Evolutionary conservation across 2,113 vertebrate species (phyloP), one percentile per base, ranked within the genome.

Genomic region (Apteryx mantelli): DNA sequence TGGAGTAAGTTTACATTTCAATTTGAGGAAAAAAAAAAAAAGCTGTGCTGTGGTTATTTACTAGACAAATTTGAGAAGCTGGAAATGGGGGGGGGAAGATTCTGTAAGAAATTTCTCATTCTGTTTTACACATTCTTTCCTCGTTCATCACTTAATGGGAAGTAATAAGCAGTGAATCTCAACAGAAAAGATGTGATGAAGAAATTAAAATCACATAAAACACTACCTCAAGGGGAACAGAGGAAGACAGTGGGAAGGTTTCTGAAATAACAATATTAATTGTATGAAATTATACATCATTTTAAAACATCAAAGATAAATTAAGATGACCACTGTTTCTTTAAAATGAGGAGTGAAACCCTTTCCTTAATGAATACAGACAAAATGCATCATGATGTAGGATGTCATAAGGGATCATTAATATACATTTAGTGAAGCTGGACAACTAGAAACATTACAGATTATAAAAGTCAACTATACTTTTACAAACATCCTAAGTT

Each of bases 81-180:
- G 65, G 8, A n/a, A 58, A 42, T 3, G 0, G 5, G 9, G 2
- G 2, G 0, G 12, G 52, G 85, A 40, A 26, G 36, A 64, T 40
- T 13, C 44, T 4, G 4, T n/a, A 84, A 36, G 13, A 89, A 50
- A 46, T 5, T 28, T 9, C 22, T 63, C 2, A 12, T 82, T 78
- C 86, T 36, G 3, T 44, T 80, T 80, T 56, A 30, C 9, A 9
- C 14, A 17, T 85, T 36, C 17, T 30, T 76, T n/a, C 55, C 26
- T 61, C 60, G 17, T n/a, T 71, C 40, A 64, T 36, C n/a, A 22
- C 28, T 48, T 83, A 60, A 36, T 19, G 7, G 12, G 24, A 75
- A 87, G 34, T 36, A 64, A 63, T 48, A 64, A 34, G 6, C 26
- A 73, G 32, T 40, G 5, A 42, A 53, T 24, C 20, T 28, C 40